Base-by-base conservation (phyloP, 2,113 vertebrate genomes). In the Campylomormyrus numenius region DNA sequence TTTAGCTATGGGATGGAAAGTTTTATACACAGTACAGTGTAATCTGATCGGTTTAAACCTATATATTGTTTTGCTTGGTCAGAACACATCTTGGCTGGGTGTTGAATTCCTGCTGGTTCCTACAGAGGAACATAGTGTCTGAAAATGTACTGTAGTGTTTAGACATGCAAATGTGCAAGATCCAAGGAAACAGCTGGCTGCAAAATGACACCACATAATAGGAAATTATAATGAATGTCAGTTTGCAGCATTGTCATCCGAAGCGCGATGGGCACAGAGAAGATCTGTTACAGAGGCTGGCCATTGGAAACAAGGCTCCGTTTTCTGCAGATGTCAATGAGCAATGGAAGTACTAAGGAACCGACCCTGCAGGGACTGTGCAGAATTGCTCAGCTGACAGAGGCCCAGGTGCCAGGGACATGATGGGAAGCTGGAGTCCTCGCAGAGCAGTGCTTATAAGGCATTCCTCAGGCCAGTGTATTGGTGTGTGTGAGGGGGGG, bases 391-490 rank as follows among this genome's bases (percentile, higher is more conserved):
- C 89, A 89, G 89, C 86, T 89, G 90, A 90, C 58, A 80, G n/a
- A 45, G 87, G 42, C 31, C 80, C 87, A 24, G 31, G 49, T n/a
- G 88, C 48, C n/a, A 53, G 88, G 8, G 27, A 15, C 88, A 21
- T 15, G 66, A 74, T 48, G 62, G 62, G 80, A 90, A 86, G 90
- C 86, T 46, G 52, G 48, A 66, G 62, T 70, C 77, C 66, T 90
- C 21, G 58, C 48, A 90, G 89, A 89, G 53, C 92, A 92, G 92
- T 92, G 90, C 92, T 89, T 93, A 93, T 93, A 92, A 94, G 92
- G 92, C 88, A 89, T 91, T 93, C 77, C 89, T 91, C 88, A 87
- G 87, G 17, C 89, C 90, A n/a, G 56, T 62, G 56, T 56, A 4
- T 56, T 21, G 53, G 58, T 1, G 62, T 66, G 58, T 27, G 58